These are phyloP conservation scores for Cydia pomonella DNA, from an alignment of 1,140 invertebrate species.

Conservation along the genomic window DNA sequence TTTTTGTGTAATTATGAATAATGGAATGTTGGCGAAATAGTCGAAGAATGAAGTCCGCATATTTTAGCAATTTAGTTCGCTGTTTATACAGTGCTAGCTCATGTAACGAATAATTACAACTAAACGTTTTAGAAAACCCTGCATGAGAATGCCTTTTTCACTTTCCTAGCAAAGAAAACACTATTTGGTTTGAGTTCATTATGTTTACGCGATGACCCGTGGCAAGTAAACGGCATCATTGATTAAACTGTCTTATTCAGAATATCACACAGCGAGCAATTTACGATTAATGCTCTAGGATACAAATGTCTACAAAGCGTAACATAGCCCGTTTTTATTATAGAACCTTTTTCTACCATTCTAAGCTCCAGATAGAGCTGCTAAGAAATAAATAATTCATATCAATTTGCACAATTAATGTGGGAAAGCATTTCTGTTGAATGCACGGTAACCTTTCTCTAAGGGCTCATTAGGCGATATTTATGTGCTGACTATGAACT, in stretches of 20 bases:
- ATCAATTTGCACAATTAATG: conserved; percentile 58
- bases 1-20: conserved; percentile 47
- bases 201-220: conserved; percentile 13
- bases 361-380: conserved; percentile 49
- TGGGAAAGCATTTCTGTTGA: conserved; percentile 53
- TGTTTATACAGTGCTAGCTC: conserved; percentile 1
- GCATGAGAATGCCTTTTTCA: conserved; percentile 4
- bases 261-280: conserved; percentile 3
- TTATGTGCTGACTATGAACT: conserved; percentile 45
- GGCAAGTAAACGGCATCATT: conserved; percentile 11
- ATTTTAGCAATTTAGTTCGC: conserved; percentile 17
- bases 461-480: conserved; percentile 58
- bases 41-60: conserved; percentile 19
- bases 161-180: background rate
- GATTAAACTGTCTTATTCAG: conserved; percentile 16
- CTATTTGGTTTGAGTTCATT: background rate
- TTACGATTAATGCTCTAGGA: conserved; percentile 34
- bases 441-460: conserved; percentile 61
- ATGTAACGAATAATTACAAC: conserved; percentile 21
- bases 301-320: conserved; percentile 45
- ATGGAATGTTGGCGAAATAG: conserved; percentile 45
- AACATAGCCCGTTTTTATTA: conserved; percentile 49
- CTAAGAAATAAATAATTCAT: conserved; percentile 57
- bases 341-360: conserved; percentile 44
- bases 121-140: conserved; percentile 31